Percentiles rank a stretch among this genome's conserved stretches.
phyloP scores from a whole-genome alignment of 2,113 vertebrate genomes.

The Corapipo altera region DNA sequence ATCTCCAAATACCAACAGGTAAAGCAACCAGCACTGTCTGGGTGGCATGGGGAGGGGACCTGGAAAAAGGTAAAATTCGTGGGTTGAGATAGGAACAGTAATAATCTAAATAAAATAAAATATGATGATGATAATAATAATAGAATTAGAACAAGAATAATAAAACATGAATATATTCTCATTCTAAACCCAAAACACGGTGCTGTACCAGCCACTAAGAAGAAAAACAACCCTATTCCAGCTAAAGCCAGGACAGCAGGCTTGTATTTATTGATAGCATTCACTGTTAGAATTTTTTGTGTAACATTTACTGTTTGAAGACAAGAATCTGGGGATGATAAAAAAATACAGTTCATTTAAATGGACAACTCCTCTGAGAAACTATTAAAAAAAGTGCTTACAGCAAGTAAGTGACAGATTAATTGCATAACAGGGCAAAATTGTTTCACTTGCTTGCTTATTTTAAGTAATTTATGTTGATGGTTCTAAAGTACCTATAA shows the following conservation, averaged over 20 bases:
- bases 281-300: not conserved
- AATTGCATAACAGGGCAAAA: not conserved
- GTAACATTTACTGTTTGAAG: not conserved
- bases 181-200: not conserved
- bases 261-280: not conserved
- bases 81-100: not conserved
- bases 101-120: not conserved
- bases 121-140: not conserved
- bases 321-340: not conserved
- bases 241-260: not conserved
- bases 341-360: not conserved
- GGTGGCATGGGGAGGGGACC: not conserved
- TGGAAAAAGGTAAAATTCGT: not conserved
- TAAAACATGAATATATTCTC: not conserved
- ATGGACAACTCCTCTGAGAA: not conserved
- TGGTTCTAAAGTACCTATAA: not conserved
- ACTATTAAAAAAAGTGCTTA: not conserved
- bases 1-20: not conserved
- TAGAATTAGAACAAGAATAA: not conserved
- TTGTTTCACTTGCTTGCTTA: not conserved
- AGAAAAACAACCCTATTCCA: not conserved
- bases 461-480: not conserved
- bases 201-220: not conserved
- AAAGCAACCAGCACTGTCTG: not conserved
- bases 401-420: not conserved